Evolutionary conservation across 2,888 invertebrate genomes (phyloP), one percentile per base, ranked within the genome.

Genomic region (Emmelina monodactyla): DNA sequence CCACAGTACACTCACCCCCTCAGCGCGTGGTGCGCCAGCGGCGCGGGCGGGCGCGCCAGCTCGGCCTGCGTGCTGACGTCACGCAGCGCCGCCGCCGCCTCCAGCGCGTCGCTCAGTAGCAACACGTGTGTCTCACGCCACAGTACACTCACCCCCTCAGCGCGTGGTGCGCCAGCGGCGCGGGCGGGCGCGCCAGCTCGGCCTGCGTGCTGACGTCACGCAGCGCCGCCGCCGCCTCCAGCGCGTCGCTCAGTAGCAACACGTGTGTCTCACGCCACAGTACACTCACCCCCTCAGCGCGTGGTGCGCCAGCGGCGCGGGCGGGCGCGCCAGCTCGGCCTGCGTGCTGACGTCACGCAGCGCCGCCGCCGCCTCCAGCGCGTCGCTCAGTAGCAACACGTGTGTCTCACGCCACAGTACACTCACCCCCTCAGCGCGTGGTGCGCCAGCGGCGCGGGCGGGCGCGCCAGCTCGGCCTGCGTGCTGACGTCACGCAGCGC

Each of bases 381-480:
- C 94, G 64, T 93, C 94, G 47, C 94, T 85, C 46, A 97, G 83
- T 37, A 93, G 89, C 51, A 90, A 89, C 50, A 96, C 84, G 65
- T 97, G n/a, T n/a, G n/a, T n/a, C n/a, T n/a, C n/a, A n/a, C n/a
- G n/a, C n/a, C n/a, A n/a, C n/a, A n/a, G n/a, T n/a, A 10, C 25
- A 25, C 4, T 25, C 25, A 25, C 25, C 41, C 76, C 40, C 88
- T 86, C 13, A 97, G 84, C 72, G 93, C 94, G 47, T 89, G 89
- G 64, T 89, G 89, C 60, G 92, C 89, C 19, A 92, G 90, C 29
- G 90, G 87, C 13, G 95, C 94, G 12, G 93, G 91, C 46, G 94
- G 94, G 38, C 97, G 83, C 10, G 97, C 96, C 47, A 95, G 76
- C 73, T 95, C 95, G 12, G 97, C 95, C 76, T 93, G 92, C 53